Base-by-base conservation (phyloP, 2,797 vertebrate genomes). In the Aeoliscus strigatus region DNA sequence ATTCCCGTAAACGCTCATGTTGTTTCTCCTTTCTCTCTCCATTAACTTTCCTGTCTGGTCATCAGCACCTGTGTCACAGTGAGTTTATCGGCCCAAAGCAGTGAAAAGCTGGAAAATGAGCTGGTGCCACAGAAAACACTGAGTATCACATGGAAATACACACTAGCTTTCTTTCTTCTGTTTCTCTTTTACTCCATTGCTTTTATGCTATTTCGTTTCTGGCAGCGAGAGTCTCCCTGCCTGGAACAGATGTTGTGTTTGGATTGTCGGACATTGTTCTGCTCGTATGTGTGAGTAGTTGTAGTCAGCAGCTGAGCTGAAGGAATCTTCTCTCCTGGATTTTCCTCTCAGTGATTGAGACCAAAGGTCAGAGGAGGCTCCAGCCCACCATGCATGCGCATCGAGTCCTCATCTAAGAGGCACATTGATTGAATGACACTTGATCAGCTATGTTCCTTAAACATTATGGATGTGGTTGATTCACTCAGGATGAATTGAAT, bases 191-290 rank as follows among this genome's bases (percentile, higher is more conserved):
- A 77, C 66, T 76, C 52, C 38, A 45, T 71, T 74, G 51, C 62
- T 67, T 80, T 79, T 51, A 53, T 66, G 72, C 69, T 69, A 61
- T 81, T 73, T 74, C 5, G 46, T 51, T 81, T 80, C 72, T 87
- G 85, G 80, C 82, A 61, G 51, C 4, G 3, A 14, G 28, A 2
- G 13, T 35, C 51, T 63, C 55, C 66, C 61, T 82, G 72, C 75
- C 81, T 82, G 85, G 77, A 84, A 76, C 73, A 72, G 74, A 81
- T 87, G 78, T 88, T 88, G 73, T 79, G 71, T 55, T 87, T 87
- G 84, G 84, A 82, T 61, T 79, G 50, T 11, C 17, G 38, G 67
- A 61, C 70, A 80, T 78, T 83, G 79, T 81, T 77, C 75, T 80
- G 70, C 55, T 77, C 49, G 29, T 32, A 21, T 67, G 72, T 75